Evolutionary conservation across 2,113 vertebrate species (phyloP), one percentile per base, ranked within the genome.

Genomic region (Dicaeum eximium): DNA sequence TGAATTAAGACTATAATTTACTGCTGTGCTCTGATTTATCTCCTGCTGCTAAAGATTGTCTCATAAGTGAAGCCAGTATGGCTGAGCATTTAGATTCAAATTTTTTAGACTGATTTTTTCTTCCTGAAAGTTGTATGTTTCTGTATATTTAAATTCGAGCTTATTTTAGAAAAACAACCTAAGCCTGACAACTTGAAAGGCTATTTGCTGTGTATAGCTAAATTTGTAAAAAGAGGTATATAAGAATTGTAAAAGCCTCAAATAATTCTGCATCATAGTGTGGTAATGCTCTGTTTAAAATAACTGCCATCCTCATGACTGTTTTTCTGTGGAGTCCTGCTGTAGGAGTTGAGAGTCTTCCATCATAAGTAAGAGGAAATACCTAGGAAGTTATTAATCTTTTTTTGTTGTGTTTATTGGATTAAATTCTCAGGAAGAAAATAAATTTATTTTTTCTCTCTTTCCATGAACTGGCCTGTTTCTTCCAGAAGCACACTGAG

Each of bases 1-100:
- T 97, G 83, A 97, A 91, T 97, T 97, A 97, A 96, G 80, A 70
- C 93, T 97, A 44, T 97, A 97, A 98, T 97, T 97, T 98, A 96
- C 95, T 96, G 83, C 96, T 97, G 96, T 87, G 94, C 56, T 83
- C 65, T 97, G 93, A 96, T 97, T 96, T 96, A 93, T 95, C 69
- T 90, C 90, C 83, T 90, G 92, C 93, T 96, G 96, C 57, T 95
- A 78, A 91, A 95, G 79, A 72, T 75, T 93, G 77, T 85, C 92
- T 92, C 71, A 69, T 83, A 96, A 97, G 48, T 90, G 85, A 95
- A 94, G 33, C 33, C 78, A 75, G 77, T 53, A 31, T 53, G 75
- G 71, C 70, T 86, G 67, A 95, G 48, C 58, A 23, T 96, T 96
- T 94, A 95, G 83, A 97, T 96, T 89, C 23, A 92, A 62, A 20